These are phyloP conservation scores for Halcyon chelicuti DNA, from an alignment of 2,797 vertebrate species.

Conservation along the genomic window DNA sequence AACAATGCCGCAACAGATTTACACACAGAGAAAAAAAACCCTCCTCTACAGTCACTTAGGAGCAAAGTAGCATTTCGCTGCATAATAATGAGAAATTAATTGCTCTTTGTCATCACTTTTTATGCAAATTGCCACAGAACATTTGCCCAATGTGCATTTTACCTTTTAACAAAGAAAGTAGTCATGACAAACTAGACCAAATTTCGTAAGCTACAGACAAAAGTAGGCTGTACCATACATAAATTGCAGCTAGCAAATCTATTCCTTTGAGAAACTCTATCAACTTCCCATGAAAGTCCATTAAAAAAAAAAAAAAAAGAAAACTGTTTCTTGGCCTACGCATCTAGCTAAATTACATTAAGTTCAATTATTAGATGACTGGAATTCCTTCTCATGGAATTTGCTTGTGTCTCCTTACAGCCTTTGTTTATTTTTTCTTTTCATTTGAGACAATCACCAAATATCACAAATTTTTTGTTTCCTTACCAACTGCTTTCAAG, in stretches of 20 bases:
- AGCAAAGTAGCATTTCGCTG: constrained; percentile 80
- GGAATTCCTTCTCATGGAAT: background rate
- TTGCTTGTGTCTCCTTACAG: background rate
- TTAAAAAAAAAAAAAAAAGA: background rate
- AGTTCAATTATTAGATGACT: background rate
- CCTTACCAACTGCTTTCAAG: background rate
- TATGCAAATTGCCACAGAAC: constrained; percentile 79
- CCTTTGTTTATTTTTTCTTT: background rate
- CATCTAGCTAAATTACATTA: background rate
- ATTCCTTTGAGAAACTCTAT: constrained; percentile 54
- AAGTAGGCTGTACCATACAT: constrained; percentile 67
- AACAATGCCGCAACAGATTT: constrained; percentile 79
- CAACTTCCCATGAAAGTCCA: constrained; percentile 44
- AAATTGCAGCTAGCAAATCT: constrained; percentile 64
- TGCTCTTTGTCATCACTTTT: constrained; percentile 84
- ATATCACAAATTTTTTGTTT: background rate
- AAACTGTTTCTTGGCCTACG: background rate
- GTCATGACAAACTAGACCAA: constrained; percentile 76
- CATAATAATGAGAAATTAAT: constrained; percentile 83
- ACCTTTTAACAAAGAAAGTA: constrained; percentile 80
- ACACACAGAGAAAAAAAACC: constrained; percentile 49
- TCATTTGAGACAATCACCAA: background rate
- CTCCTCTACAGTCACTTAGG: constrained; percentile 75
- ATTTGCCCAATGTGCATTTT: constrained; percentile 80
- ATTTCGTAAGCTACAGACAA: constrained; percentile 71